phyloP scores from a whole-genome alignment of 2,113 vertebrate species.

The Chamaetylas fuelleborni region DNA sequence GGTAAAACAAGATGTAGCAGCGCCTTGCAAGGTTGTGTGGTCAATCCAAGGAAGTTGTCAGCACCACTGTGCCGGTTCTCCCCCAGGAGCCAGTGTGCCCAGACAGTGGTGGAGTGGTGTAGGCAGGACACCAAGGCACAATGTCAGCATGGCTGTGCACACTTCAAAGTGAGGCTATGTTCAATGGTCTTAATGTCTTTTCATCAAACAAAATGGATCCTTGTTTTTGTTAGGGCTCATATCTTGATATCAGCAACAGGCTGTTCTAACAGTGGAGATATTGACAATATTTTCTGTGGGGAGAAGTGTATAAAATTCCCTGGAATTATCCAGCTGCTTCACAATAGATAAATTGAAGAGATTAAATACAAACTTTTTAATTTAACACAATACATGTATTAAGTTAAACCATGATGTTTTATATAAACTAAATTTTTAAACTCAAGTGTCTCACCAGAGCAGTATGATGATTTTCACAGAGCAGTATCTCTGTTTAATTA shows the following conservation, averaged over 20 bases:
- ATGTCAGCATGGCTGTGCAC: accelerated
- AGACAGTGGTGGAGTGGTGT: accelerated
- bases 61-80: accelerated
- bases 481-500: slow-evolving; percentile 3
- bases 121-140: background rate
- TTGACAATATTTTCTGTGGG: background rate
- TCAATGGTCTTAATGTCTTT: background rate
- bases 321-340: background rate
- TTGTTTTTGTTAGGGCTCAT: background rate
- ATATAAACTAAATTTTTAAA: background rate
- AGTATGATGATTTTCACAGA: background rate
- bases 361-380: background rate
- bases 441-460: background rate
- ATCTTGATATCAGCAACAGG: background rate
- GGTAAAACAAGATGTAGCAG: background rate
- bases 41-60: background rate
- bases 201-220: background rate
- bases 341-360: background rate
- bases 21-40: accelerated
- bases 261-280: background rate
- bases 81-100: background rate
- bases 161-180: background rate
- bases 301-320: accelerated
- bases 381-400: background rate
- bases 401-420: background rate